phyloP scores from a whole-genome alignment of 92 coral and sea anemone genomes.

The Epizoanthus fatuus region DNA sequence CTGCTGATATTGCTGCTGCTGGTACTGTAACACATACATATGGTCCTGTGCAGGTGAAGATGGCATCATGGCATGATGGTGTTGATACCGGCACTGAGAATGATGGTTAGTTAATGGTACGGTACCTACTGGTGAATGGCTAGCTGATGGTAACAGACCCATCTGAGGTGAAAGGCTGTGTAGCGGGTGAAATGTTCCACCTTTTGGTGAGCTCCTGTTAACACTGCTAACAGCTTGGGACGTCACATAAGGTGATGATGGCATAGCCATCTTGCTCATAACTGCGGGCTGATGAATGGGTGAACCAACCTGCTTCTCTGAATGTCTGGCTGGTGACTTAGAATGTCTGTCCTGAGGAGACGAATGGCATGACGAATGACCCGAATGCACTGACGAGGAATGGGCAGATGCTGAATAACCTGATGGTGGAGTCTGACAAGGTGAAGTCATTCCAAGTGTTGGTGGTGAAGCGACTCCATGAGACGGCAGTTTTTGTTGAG shows the following conservation, averaged over 20 bases:
- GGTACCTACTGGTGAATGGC: neutral
- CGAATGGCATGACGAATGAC: neutral
- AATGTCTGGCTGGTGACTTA: slow-evolving; percentile 18
- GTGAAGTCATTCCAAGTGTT: slow-evolving; percentile 25
- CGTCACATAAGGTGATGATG: slow-evolving; percentile 1
- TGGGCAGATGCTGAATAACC: neutral
- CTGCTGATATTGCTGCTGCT: slow-evolving; percentile 30
- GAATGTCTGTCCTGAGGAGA: slow-evolving; percentile 26
- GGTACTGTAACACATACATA: slow-evolving; percentile 17
- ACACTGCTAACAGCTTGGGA: slow-evolving; percentile 14
- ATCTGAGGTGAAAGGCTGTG: slow-evolving; percentile 22
- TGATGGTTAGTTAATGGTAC: slow-evolving; percentile 12
- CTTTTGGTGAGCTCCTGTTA: slow-evolving; percentile 6
- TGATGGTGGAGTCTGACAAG: slow-evolving; percentile 19
- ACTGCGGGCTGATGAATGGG: slow-evolving; percentile 12
- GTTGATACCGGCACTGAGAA: slow-evolving; percentile 9
- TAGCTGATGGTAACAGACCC: slow-evolving; percentile 8
- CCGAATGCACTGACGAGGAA: neutral
- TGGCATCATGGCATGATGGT: slow-evolving; percentile 26
- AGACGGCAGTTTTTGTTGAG: slow-evolving; percentile 7
- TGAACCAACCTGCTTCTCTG: slow-evolving; percentile 27
- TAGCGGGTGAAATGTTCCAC: slow-evolving; percentile 24
- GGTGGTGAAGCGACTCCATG: slow-evolving; percentile 15
- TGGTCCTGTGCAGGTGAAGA: slow-evolving; percentile 22
- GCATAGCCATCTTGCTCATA: neutral